phyloP scores from a whole-genome alignment of 2,888 invertebrate species.

The Bhutanitis thaidina region DNA sequence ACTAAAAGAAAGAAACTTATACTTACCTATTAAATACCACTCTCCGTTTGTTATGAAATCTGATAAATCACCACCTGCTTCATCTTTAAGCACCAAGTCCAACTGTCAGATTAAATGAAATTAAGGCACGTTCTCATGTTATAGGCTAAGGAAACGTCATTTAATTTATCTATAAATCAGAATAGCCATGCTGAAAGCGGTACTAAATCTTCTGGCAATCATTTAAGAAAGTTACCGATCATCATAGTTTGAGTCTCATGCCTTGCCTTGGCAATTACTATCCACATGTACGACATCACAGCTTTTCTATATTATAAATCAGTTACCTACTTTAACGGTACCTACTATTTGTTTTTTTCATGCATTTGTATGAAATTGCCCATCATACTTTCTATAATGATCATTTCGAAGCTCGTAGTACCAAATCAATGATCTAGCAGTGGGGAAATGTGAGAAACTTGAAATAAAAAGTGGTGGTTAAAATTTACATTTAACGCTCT shows the following conservation, averaged over 20 bases:
- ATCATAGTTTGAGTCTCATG: no score
- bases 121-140: background rate
- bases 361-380: no score
- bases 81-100: slow-evolving; percentile 97
- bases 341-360: no score
- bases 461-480: background rate
- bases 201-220: no score
- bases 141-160: no score
- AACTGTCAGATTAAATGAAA: slow-evolving; percentile 81
- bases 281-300: no score
- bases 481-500: background rate
- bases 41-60: slow-evolving; percentile 99
- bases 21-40: slow-evolving; percentile 98
- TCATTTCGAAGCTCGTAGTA: background rate
- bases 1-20: no score
- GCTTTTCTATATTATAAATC: no score
- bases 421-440: background rate
- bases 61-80: slow-evolving; percentile 95
- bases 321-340: no score
- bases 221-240: no score
- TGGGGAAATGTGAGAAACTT: slow-evolving; percentile 4
- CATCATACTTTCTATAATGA: background rate
- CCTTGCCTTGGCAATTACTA: no score
- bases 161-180: no score
- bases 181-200: background rate